Evolutionary conservation across 92 coral and sea anemone genomes (phyloP), one percentile per base, ranked within the genome.

Genomic region (Nematostella vectensis): DNA sequence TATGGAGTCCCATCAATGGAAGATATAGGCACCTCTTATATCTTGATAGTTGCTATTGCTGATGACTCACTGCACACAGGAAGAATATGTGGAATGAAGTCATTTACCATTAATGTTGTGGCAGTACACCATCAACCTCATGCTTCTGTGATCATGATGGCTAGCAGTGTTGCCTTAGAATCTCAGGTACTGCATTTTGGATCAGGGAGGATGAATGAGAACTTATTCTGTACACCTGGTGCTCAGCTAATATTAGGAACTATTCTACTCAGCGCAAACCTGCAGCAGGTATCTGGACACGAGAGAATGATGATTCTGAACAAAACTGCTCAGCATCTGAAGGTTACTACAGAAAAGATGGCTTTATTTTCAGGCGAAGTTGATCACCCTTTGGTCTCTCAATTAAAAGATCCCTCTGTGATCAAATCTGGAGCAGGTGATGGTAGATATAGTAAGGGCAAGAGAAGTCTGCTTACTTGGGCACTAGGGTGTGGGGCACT

Each of bases 341-440:
- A 71, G 4, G n/a, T 87, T 29, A 38, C 70, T 31, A 31, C 73
- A 0, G 54, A 45, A 50, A 74, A 53, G 57, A 61, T 82, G 4
- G 77, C 74, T 25, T 30, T 76, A 9, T 82, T 87, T 31, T 49
- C 93, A 45, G 82, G 62, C 31, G 75, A 63, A 47, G 42, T 42
- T 39, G 59, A 67, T 2, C 82, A 84, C 54, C 91, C 96, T 22
- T 49, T 86, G 57, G 66, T 73, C 19, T 53, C 69, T 25, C 58
- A 69, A n/a, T 89, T 91, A 48, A 85, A 87, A 12, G 45, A 74
- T 36, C 77, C 91, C 8, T 76, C 80, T 2, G 69, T 87, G 27
- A 28, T 91, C 19, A 83, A 74, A 2, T 72, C 96, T 3, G 98
- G 98, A 0, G 81, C 91, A 40, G 98, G 98, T 44, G 80, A 80